phyloP scores from a whole-genome alignment of 2,888 invertebrate species.

The Zelleria hepariella region DNA sequence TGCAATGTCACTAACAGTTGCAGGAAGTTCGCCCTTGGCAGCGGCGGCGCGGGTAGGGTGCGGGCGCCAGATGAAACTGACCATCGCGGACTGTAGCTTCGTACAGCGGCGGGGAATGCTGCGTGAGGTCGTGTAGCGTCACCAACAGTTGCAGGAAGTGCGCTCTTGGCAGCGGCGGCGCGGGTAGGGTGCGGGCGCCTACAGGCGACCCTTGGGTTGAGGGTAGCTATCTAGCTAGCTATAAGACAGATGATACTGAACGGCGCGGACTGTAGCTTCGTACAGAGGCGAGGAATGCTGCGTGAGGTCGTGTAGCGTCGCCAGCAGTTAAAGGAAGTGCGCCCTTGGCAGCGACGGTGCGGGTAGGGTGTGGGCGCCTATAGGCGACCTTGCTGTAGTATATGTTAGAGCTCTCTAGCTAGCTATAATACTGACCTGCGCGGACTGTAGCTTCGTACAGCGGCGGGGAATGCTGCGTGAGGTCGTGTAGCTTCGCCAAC shows the following conservation, averaged over 20 bases:
- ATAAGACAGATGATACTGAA: slow-evolving; percentile 24
- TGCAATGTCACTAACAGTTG: slow-evolving; percentile 92
- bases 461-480: slow-evolving; percentile 75
- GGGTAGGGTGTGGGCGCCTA: slow-evolving; percentile 12
- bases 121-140: slow-evolving; percentile 88
- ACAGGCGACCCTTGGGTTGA: too few relatives aligned
- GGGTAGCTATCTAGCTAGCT: too few relatives aligned
- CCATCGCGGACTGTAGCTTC: slow-evolving; percentile 56
- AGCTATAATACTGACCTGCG: slow-evolving; percentile 52
- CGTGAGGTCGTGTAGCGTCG: slow-evolving; percentile 88
- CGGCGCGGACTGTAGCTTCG: slow-evolving; percentile 52
- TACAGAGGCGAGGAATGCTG: slow-evolving; percentile 61
- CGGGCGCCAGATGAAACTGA: slow-evolving; percentile 29
- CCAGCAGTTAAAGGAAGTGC: slow-evolving; percentile 94
- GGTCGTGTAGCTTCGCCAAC: slow-evolving; percentile 90
- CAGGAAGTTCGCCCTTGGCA: slow-evolving; percentile 91
- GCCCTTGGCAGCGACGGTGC: slow-evolving; percentile 75
- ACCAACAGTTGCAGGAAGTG: slow-evolving; percentile 96
- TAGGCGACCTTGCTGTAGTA: too few relatives aligned
- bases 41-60: slow-evolving; percentile 18
- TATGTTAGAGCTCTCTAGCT: too few relatives aligned
- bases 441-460: slow-evolving; percentile 52
- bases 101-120: slow-evolving; percentile 55
- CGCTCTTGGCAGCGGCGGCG: slow-evolving; percentile 84
- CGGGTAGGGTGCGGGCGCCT: slow-evolving; percentile 75